A percentile compares a stretch with the other conserved stretches of the same genome.
Evolutionary conservation across 2,113 vertebrate species (phyloP).

Genomic region (Datnioides undecimradiatus): DNA sequence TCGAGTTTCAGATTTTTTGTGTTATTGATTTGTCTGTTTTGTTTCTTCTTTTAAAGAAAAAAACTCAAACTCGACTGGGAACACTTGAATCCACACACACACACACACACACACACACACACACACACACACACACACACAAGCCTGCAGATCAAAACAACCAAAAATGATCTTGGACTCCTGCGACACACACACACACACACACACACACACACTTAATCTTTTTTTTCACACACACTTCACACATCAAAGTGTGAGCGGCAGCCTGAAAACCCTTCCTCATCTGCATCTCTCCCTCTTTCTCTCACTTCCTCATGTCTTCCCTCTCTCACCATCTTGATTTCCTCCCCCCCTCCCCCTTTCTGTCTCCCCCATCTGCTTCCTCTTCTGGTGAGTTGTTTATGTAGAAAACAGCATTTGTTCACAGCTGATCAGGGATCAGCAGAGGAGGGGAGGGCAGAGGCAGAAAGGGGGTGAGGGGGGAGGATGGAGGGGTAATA

Average conservation of each 20-base stretch:
- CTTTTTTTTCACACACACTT: constrained; percentile 27
- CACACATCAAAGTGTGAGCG: constrained; percentile 52
- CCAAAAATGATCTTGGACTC: neutral
- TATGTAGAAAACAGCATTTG: constrained; percentile 1
- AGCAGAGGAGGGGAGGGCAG: neutral
- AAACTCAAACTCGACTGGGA: too few relatives aligned
- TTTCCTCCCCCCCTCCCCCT: neutral
- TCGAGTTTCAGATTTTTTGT: neutral
- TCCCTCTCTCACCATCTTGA: neutral
- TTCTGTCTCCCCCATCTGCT: neutral
- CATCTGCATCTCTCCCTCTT: constrained; percentile 31
- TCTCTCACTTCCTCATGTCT: neutral
- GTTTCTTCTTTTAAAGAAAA: neutral
- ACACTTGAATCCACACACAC: neutral
- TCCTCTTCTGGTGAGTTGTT: neutral
- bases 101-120: neutral
- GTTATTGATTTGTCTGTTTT: neutral
- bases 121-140: constrained; percentile 1
- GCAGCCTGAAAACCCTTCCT: neutral
- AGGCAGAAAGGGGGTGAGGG: neutral
- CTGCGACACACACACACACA: constrained; percentile 25
- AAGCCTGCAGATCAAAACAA: constrained; percentile 34
- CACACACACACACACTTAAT: constrained; percentile 29
- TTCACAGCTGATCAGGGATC: neutral
- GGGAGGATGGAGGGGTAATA: constrained; percentile 7